Evolutionary conservation across 2,113 vertebrate species (phyloP), one percentile per base, ranked within the genome.

Genomic region (Tachuris rubrigastra): DNA sequence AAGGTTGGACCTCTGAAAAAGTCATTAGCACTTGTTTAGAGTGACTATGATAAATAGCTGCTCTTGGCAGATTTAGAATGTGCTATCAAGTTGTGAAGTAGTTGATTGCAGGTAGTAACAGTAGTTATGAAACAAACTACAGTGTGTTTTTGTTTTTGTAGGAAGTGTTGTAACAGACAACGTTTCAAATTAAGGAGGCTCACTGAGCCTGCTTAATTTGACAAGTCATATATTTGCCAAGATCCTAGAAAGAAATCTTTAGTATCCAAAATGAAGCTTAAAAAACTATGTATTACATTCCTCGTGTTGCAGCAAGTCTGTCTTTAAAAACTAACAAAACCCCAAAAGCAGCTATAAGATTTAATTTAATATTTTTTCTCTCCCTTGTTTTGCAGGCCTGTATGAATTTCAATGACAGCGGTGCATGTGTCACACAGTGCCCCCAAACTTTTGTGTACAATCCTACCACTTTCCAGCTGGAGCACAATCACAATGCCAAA

Each of bases 361-460:
- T 52, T 28, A 24, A 67, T 55, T 33, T 12, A 5, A 6, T 90
- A 5, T 77, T 21, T 85, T 90, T 7, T 91, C 12, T 92, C 65
- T 92, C 31, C 44, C 22, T 74, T 71, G 11, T 41, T 72, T 72
- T 87, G 39, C 97, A 99, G 99, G 99, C 99, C 39, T 99, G 99
- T 90, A 99, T 99, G 97, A 99, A 99, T 96, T 99, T 99, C 98
- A 99, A 99, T 74, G 99, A 99, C 97, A 99, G 99, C 3, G 99
- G 99, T 5, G 99, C 99, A 0, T 99, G 99, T 47, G 99, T 99
- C 87, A 99, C 99, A 2, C 99, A 99, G 89, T 99, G 99, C 82
- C 99, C 99, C 25, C 99, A 99, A 96, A 99, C 99, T 8, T 99
- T 99, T 14, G 99, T 99, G 25, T 99, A 99, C 98, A 99, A 99